Conservation (phyloP, 2,888 invertebrate genomes). For the Lasioglossum malachurum region DNA sequence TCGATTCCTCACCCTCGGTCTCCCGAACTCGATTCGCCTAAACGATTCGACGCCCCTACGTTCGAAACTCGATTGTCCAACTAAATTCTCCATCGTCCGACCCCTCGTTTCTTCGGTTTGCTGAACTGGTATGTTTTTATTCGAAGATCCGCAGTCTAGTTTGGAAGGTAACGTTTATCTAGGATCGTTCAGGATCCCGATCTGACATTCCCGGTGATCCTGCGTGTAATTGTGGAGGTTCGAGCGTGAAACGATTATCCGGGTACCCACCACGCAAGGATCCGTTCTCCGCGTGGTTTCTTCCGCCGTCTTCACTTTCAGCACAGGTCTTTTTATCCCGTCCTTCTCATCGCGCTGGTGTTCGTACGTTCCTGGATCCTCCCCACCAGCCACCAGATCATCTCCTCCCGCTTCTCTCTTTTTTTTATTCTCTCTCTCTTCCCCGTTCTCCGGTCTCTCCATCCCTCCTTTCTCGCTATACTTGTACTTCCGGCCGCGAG, state of each 20-base stretch:
- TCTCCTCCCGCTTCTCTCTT: slow-evolving; percentile 58
- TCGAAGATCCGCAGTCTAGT: neutral
- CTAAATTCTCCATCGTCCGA: neutral
- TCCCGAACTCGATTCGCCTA: neutral
- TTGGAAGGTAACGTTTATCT: neutral
- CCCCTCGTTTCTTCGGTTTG: neutral
- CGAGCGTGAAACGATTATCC: slow-evolving; percentile 61
- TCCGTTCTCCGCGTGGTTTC: slow-evolving; percentile 58
- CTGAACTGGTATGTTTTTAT: neutral
- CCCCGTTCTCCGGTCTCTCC: slow-evolving; percentile 36
- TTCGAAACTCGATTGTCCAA: neutral
- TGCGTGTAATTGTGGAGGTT: neutral
- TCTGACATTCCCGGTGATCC: neutral
- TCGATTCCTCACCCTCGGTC: neutral
- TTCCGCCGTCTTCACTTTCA: slow-evolving; percentile 53
- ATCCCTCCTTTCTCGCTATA: slow-evolving; percentile 71
- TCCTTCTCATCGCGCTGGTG: slow-evolving; percentile 49
- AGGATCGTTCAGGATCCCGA: neutral
- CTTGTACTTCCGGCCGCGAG: slow-evolving; percentile 82
- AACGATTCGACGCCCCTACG: neutral
- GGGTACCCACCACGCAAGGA: slow-evolving; percentile 56
- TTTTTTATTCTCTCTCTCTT: neutral
- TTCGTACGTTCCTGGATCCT: slow-evolving; percentile 76
- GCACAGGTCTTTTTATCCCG: slow-evolving; percentile 38
- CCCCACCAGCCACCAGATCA: slow-evolving; percentile 58